Evolutionary conservation across 2,113 vertebrate genomes (phyloP), one percentile per base, ranked within the genome.

Genomic region (Rissa tridactyla): DNA sequence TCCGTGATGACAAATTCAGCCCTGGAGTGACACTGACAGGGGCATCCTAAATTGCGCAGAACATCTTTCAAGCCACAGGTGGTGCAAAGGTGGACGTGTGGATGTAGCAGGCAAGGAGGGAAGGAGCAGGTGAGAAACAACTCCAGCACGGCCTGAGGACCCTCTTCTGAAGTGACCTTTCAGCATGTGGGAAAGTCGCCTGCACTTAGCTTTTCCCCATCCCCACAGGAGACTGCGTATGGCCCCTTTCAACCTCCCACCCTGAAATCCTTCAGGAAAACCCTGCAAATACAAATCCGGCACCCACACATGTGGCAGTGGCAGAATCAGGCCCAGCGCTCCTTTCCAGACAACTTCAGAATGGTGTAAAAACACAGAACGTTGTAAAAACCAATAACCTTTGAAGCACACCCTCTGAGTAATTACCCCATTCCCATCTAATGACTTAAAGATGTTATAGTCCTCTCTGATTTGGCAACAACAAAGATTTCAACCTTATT

Each of bases 361-460:
- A 92, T 40, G 91, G 96, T 94, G 92, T 92, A 96, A 95, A 91
- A 94, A 91, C 49, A 87, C 11, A 85, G 80, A 96, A 85, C 4
- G 4, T 27, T 96, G 94, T 93, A 97, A 96, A 98, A 97, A 58
- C 78, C 92, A 97, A 91, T 93, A 96, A 97, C 93, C 95, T 98
- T 96, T 97, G 96, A 98, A 98, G 94, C 94, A 86, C 71, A 82
- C 92, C 75, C 96, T 95, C 93, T 62, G 82, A 96, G 94, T 96
- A 96, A 97, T 96, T 97, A 97, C 87, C 51, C 96, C 93, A 96
- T 97, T 95, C 89, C 86, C 96, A 94, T 92, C 78, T 97, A 97
- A 98, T 97, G 95, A 95, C 93, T 97, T 97, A 97, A 98, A 98
- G 97, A 98, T 98, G 97, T 98, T 95, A 91, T 94, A 96, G 88